Conservation (phyloP, 1,140 invertebrate genomes). For the Brachionus koreanus region DNA sequence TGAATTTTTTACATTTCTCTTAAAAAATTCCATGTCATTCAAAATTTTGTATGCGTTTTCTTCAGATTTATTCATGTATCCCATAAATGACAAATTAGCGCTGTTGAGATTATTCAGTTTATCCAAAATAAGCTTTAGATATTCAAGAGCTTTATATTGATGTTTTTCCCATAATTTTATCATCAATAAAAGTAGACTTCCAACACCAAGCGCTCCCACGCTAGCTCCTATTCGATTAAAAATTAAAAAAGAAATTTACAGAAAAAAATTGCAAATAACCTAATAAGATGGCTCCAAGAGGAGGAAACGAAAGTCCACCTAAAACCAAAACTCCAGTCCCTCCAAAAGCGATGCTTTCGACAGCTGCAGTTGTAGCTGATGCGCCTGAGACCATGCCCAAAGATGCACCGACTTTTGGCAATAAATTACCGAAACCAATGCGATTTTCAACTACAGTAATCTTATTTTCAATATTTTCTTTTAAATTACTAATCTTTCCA, state of each 20-base stretch:
- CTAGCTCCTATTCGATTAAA: neutral
- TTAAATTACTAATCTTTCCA: constrained; percentile 2
- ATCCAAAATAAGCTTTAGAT: constrained; percentile 16
- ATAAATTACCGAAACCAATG: constrained; percentile 17
- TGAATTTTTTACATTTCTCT: constrained; percentile 1
- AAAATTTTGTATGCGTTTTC: constrained; percentile 30
- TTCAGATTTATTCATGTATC: constrained; percentile 40
- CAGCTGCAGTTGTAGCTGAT: neutral
- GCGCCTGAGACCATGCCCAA: constrained; percentile 31
- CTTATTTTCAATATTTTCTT: constrained; percentile 28
- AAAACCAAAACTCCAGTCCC: constrained; percentile 28
- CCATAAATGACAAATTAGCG: constrained; percentile 33
- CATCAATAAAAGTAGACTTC: constrained; percentile 17
- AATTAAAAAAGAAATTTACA: neutral
- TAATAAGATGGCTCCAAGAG: constrained; percentile 8
- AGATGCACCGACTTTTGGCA: constrained; percentile 28
- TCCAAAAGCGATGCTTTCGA: constrained; percentile 30
- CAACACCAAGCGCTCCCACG: neutral
- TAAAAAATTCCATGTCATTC: constrained; percentile 20
- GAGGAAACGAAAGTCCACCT: constrained; percentile 24
- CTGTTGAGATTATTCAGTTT: neutral
- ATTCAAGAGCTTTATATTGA: constrained; percentile 36
- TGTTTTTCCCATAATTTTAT: constrained; percentile 17
- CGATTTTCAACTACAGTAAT: constrained; percentile 13
- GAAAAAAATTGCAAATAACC: neutral